Conservation (phyloP, 2,888 invertebrate species). For the Andrena marginata region DNA sequence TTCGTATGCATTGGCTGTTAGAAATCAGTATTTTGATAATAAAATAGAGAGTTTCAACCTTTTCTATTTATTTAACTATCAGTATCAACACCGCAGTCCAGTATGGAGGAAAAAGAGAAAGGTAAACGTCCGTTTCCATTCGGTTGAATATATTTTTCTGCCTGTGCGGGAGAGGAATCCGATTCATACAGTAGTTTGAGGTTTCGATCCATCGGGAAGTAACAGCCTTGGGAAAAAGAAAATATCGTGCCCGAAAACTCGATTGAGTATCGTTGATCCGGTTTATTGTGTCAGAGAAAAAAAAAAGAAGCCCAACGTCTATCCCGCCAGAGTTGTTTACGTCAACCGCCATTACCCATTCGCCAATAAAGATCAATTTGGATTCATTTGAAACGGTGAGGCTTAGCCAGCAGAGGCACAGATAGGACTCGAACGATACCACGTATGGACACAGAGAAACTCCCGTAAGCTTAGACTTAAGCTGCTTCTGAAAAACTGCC, state of each 20-base stretch:
- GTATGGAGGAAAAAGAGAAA: not conserved
- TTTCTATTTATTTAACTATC: not conserved
- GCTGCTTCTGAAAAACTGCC: conserved; percentile 54
- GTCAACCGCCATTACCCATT: conserved; percentile 46
- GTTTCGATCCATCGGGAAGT: not conserved
- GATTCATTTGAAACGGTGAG: conserved; percentile 41
- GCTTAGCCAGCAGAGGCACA: conserved; percentile 37
- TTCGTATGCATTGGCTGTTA: not conserved
- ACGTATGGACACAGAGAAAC: conserved; percentile 38
- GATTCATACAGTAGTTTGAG: not conserved
- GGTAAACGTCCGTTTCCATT: not conserved
- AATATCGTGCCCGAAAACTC: not conserved
- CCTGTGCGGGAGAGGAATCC: not conserved
- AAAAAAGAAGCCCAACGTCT: not conserved
- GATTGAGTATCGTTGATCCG: conserved; percentile 1
- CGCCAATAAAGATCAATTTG: conserved; percentile 56
- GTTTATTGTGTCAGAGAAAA: not conserved
- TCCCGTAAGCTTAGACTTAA: conserved; percentile 58
- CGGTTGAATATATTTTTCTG: not conserved
- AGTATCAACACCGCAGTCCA: not conserved
- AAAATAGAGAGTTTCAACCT: not conserved
- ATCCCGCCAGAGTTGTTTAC: conserved; percentile 8
- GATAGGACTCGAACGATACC: conserved; percentile 35
- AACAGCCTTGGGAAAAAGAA: not conserved
- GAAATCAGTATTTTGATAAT: not conserved